Evolutionary conservation across 35 echinoderm and acorn worm species (phyloP).

Genomic region (Stichopus chloronotus): DNA sequence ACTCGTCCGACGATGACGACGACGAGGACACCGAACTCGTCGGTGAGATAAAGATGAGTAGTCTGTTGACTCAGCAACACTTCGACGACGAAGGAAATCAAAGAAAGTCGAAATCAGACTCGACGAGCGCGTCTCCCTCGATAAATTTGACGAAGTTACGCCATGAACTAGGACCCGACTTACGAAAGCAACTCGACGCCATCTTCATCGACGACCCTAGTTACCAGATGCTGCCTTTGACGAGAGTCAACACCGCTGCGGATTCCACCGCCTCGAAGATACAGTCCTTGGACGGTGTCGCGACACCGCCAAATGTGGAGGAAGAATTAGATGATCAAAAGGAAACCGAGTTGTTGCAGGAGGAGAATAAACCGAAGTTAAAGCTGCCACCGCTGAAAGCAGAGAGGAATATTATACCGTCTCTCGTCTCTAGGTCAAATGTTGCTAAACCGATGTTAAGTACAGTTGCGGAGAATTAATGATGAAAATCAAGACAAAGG

Average conservation of each 20-base stretch:
- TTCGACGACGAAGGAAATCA: neutral
- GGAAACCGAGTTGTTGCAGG: neutral
- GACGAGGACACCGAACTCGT: slow-evolving; percentile 42
- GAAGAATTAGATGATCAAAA: neutral
- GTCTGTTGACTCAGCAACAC: slow-evolving; percentile 51
- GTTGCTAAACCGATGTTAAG: slow-evolving; percentile 61
- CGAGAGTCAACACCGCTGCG: slow-evolving; percentile 24
- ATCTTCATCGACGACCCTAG: slow-evolving; percentile 64
- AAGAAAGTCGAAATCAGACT: neutral
- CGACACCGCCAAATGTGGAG: neutral
- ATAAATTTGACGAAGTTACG: slow-evolving; percentile 68
- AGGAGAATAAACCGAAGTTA: slow-evolving; percentile 21
- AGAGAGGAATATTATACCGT: slow-evolving; percentile 39
- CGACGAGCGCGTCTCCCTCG: slow-evolving; percentile 40
- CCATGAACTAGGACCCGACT: slow-evolving; percentile 67
- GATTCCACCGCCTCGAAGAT: neutral
- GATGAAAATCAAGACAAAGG: no score
- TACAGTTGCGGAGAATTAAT: slow-evolving; percentile 66
- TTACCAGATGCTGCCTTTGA: slow-evolving; percentile 45
- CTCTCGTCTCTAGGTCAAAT: slow-evolving; percentile 11
- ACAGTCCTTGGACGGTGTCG: neutral
- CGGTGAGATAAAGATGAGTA: slow-evolving; percentile 35
- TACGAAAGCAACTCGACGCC: slow-evolving; percentile 70
- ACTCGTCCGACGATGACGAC: slow-evolving; percentile 44
- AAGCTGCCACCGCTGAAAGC: slow-evolving; percentile 72